Percentiles rank a stretch among this genome's conserved stretches.
These are phyloP conservation scores for Callorhinus ursinus DNA, from an alignment of 2,113 vertebrate species.

Conservation along the genomic window DNA sequence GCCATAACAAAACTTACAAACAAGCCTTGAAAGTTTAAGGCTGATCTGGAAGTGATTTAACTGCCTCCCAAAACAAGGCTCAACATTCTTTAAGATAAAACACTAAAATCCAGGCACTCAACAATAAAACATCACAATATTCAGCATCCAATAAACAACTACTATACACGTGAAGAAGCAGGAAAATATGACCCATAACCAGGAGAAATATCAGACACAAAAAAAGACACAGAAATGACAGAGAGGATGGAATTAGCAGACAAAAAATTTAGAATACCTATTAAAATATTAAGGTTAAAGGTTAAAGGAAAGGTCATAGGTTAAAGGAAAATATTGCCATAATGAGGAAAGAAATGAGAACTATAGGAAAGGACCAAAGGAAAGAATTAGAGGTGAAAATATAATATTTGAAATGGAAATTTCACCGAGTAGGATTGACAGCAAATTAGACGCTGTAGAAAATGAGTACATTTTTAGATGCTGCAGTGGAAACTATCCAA, in stretches of 20 bases:
- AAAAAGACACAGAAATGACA: background rate
- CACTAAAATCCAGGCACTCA: background rate
- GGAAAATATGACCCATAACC: background rate
- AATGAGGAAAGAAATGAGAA: background rate
- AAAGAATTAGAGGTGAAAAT: background rate
- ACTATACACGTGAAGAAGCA: background rate
- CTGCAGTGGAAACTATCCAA: background rate
- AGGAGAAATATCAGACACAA: background rate
- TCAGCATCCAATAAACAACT: background rate
- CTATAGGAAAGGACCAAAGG: background rate
- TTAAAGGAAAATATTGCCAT: background rate
- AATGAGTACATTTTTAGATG: background rate
- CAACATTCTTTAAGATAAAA: background rate
- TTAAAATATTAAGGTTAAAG: background rate
- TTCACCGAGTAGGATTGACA: background rate
- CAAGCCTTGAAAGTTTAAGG: background rate
- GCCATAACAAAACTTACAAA: background rate
- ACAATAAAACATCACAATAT: background rate
- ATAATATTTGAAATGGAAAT: conserved; percentile 10
- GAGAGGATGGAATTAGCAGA: background rate
- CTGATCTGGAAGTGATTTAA: background rate
- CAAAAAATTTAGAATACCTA: background rate
- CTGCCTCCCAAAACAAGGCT: background rate
- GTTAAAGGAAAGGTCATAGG: background rate
- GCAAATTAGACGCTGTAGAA: background rate